Conservation (phyloP, 2,797 vertebrate genomes). For the Pipistrellus kuhlii region DNA sequence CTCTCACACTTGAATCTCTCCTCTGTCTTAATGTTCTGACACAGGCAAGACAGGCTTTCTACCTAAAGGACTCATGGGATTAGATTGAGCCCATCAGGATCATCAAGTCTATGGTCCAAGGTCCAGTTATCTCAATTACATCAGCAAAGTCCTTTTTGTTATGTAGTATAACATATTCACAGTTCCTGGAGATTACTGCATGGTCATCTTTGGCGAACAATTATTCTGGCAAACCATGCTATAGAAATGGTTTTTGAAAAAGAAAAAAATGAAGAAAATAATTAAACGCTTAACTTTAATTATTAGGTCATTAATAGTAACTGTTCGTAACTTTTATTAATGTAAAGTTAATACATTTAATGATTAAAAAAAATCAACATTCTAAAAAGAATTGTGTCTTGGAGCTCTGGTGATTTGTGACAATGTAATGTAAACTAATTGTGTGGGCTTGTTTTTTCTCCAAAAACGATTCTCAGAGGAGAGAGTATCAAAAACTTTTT, state of each 20-base stretch:
- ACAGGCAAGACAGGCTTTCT: neutral
- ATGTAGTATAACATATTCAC: neutral
- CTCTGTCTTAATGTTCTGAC: neutral
- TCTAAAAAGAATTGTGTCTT: neutral
- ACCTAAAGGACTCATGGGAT: neutral
- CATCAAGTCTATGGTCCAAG: neutral
- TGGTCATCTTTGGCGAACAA: neutral
- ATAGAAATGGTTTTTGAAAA: neutral
- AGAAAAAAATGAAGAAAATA: neutral
- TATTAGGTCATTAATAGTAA: neutral
- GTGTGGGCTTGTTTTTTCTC: neutral
- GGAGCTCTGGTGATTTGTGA: neutral
- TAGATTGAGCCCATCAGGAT: neutral
- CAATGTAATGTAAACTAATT: neutral
- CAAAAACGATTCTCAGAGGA: neutral
- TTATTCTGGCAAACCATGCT: neutral
- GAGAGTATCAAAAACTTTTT: neutral
- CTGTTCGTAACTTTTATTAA: neutral
- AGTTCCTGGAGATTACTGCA: neutral
- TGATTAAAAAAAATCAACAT: neutral
- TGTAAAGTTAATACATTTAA: neutral
- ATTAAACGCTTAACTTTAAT: neutral
- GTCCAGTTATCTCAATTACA: neutral
- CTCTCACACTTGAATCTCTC: neutral
- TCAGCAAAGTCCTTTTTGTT: neutral